Conservation (phyloP, 2,888 invertebrate genomes). For the Tenthredo distinguenda region DNA sequence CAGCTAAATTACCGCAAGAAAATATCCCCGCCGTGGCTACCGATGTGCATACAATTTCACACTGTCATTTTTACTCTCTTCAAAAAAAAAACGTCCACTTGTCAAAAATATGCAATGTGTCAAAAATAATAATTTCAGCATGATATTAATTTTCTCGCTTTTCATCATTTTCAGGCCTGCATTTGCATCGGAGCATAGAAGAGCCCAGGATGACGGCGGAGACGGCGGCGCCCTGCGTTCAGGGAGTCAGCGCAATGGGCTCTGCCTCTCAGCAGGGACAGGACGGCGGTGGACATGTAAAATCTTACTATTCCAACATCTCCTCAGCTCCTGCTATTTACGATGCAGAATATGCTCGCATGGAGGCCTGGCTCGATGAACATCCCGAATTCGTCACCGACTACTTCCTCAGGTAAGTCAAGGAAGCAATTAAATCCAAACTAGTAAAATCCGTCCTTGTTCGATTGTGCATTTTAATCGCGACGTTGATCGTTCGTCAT, state of each 20-base stretch:
- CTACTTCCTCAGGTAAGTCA: slow-evolving; percentile 91
- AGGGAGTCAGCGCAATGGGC: slow-evolving; percentile 79
- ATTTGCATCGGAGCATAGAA: slow-evolving; percentile 89
- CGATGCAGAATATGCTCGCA: slow-evolving; percentile 92
- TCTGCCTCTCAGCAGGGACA: slow-evolving; percentile 73
- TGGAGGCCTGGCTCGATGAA: slow-evolving; percentile 98
- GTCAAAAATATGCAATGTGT: neutral
- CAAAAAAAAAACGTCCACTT: neutral
- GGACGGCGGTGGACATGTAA: slow-evolving; percentile 77
- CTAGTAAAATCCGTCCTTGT: neutral
- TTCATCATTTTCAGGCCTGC: slow-evolving; percentile 84
- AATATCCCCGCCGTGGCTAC: neutral
- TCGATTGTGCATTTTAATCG: neutral
- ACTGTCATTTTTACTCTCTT: neutral
- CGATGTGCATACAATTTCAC: slow-evolving; percentile 5
- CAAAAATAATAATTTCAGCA: neutral
- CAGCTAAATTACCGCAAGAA: neutral
- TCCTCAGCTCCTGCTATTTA: slow-evolving; percentile 79
- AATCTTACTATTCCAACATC: slow-evolving; percentile 67
- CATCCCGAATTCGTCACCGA: slow-evolving; percentile 97
- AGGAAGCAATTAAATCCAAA: neutral
- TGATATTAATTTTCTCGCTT: slow-evolving; percentile 72
- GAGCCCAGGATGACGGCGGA: slow-evolving; percentile 86
- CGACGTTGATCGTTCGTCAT: neutral
- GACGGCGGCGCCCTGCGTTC: slow-evolving; percentile 84